Evolutionary conservation across 2,888 invertebrate species (phyloP).

Genomic region (Andricus quercusramuli): DNA sequence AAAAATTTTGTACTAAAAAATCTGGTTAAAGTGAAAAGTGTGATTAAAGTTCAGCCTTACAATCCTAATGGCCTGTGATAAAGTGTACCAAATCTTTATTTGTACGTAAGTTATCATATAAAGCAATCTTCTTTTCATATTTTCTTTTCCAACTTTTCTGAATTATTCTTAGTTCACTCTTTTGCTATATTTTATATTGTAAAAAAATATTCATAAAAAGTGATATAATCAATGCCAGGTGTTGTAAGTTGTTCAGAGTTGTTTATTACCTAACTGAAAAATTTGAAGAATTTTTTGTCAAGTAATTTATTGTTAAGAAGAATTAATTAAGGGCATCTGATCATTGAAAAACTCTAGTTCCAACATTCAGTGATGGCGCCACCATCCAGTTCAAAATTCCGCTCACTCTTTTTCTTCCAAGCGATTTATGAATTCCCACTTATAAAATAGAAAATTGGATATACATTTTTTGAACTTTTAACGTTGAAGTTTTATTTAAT

Average conservation of each 20-base stretch:
- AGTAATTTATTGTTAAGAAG: background rate
- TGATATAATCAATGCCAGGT: too few relatives aligned
- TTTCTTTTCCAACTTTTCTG: background rate
- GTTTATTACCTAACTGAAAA: background rate
- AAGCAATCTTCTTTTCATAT: background rate
- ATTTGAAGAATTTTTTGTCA: background rate
- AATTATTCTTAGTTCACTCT: too few relatives aligned
- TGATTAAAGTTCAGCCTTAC: background rate
- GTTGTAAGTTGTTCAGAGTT: too few relatives aligned
- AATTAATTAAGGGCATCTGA: too few relatives aligned
- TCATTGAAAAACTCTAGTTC: background rate
- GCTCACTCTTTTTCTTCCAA: background rate
- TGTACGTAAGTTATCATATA: background rate
- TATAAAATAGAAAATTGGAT: too few relatives aligned
- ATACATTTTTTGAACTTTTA: too few relatives aligned
- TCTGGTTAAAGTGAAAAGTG: background rate
- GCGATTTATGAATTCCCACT: background rate
- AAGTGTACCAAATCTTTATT: background rate
- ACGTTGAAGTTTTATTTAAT: too few relatives aligned
- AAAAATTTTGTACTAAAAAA: background rate
- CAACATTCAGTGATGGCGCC: constrained; percentile 60
- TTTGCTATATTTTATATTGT: background rate
- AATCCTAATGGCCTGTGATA: background rate
- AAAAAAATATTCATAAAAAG: background rate
- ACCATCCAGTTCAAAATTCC: constrained; percentile 54